Percentiles rank a stretch among this genome's conserved stretches.
Conservation (phyloP, 2,113 vertebrate genomes). For the Labeo rohita region DNA sequence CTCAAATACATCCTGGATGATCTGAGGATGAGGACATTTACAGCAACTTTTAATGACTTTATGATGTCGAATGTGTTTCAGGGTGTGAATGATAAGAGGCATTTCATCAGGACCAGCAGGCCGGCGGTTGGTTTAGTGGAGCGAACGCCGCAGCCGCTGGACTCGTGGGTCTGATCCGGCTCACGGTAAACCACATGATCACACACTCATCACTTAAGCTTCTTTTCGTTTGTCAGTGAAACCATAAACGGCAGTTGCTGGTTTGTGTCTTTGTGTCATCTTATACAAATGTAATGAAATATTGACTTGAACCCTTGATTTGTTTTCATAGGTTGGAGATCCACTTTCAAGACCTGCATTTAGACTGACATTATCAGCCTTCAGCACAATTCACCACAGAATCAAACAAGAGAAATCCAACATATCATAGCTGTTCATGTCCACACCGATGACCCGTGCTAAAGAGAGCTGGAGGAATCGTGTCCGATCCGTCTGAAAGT, state of each 20-base stretch:
- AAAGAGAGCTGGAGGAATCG: background rate
- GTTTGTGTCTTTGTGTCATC: background rate
- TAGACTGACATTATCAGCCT: background rate
- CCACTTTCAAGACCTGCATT: background rate
- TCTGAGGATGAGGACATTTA: too few relatives aligned
- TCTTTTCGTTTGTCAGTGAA: background rate
- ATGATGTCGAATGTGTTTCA: slow-evolving; percentile 47
- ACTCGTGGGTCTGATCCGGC: slow-evolving; percentile 78
- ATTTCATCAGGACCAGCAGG: slow-evolving; percentile 78
- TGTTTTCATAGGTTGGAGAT: background rate
- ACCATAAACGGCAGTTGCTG: background rate
- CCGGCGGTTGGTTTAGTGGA: slow-evolving; percentile 80
- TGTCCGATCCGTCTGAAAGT: background rate
- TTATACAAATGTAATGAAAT: background rate
- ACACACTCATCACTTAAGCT: background rate
- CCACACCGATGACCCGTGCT: background rate
- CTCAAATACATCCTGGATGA: too few relatives aligned
- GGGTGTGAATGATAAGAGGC: slow-evolving; percentile 76
- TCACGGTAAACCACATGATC: background rate
- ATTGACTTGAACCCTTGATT: background rate
- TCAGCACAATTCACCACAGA: slow-evolving; percentile 26
- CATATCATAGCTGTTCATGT: background rate
- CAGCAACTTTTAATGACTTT: too few relatives aligned
- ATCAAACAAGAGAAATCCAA: background rate
- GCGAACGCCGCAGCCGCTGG: slow-evolving; percentile 78